These are phyloP conservation scores for Anoplius nigerrimus DNA, from an alignment of 2,888 invertebrate species.

Conservation along the genomic window DNA sequence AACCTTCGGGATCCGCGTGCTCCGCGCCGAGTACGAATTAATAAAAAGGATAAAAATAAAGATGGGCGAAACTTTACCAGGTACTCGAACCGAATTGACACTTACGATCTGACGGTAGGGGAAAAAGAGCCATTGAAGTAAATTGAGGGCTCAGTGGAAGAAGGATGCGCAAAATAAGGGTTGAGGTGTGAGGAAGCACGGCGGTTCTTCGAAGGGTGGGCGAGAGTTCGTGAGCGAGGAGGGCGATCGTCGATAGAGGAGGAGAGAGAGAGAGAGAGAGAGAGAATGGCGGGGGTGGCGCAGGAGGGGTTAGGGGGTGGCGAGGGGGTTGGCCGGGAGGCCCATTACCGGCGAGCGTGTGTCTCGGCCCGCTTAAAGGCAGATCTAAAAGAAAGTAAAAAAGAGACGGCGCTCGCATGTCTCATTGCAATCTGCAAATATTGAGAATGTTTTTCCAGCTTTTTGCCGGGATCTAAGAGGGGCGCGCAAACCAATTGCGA, in stretches of 20 bases:
- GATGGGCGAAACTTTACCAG: conserved; percentile 18
- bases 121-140: conserved; percentile 54
- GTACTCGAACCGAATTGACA: conserved; percentile 63
- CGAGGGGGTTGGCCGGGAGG: conserved; percentile 45
- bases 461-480: conserved; percentile 55
- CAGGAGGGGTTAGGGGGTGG: conserved; percentile 20
- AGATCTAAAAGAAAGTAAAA: conserved; percentile 49
- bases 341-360: conserved; percentile 61
- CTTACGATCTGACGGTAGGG: conserved; percentile 56
- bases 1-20: neutral
- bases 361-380: conserved; percentile 59
- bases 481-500: conserved; percentile 66
- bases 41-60: conserved; percentile 27
- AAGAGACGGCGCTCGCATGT: conserved; percentile 57
- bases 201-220: conserved; percentile 53
- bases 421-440: conserved; percentile 63
- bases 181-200: conserved; percentile 33
- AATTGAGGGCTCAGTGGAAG: conserved; percentile 60
- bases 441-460: conserved; percentile 64
- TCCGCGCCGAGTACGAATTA: conserved; percentile 25
- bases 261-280: conserved; percentile 25
- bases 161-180: conserved; percentile 36
- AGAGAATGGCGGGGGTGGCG: neutral
- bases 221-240: conserved; percentile 42
- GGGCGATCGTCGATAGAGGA: conserved; percentile 20